phyloP scores from a whole-genome alignment of 37 sponge, comb jelly and placozoan species.

The Mnemiopsis leidyi region DNA sequence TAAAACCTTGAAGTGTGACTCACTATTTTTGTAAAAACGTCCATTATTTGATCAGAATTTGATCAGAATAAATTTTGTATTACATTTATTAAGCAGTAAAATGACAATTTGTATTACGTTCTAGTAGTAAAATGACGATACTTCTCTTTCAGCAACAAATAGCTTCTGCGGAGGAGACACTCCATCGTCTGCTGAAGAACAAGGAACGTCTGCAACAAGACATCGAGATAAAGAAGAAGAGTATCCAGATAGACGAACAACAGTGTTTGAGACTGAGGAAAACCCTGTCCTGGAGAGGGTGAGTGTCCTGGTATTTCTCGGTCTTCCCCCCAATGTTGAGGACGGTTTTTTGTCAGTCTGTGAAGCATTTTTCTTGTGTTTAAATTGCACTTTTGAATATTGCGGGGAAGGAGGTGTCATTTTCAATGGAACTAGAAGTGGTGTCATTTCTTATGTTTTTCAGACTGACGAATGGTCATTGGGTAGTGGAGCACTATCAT shows the following conservation, averaged over 20 bases:
- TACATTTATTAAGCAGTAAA: too few relatives aligned
- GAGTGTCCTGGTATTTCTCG: neutral
- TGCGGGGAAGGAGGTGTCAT: neutral
- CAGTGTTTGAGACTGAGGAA: conserved; percentile 59
- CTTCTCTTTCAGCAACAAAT: conserved; percentile 30
- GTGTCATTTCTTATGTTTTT: too few relatives aligned
- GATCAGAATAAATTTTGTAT: too few relatives aligned
- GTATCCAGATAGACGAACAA: conserved; percentile 64
- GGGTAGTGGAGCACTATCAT: conserved; percentile 44
- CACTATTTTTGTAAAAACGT: too few relatives aligned
- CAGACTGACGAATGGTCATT: conserved; percentile 51
- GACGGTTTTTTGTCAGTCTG: neutral
- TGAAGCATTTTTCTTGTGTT: neutral
- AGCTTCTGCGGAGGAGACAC: conserved; percentile 59
- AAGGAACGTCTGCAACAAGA: conserved; percentile 59
- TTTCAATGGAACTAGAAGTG: too few relatives aligned
- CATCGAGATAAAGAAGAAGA: conserved; percentile 65
- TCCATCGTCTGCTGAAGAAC: conserved; percentile 57
- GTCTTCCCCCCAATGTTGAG: neutral
- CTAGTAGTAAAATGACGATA: too few relatives aligned
- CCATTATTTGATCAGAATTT: too few relatives aligned
- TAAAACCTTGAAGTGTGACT: too few relatives aligned
- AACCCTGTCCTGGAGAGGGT: conserved; percentile 60
- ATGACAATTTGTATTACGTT: too few relatives aligned
- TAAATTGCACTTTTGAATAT: neutral